These are phyloP conservation scores for Zoanthus gigantus DNA, from an alignment of 92 coral and sea anemone genomes.

Conservation along the genomic window DNA sequence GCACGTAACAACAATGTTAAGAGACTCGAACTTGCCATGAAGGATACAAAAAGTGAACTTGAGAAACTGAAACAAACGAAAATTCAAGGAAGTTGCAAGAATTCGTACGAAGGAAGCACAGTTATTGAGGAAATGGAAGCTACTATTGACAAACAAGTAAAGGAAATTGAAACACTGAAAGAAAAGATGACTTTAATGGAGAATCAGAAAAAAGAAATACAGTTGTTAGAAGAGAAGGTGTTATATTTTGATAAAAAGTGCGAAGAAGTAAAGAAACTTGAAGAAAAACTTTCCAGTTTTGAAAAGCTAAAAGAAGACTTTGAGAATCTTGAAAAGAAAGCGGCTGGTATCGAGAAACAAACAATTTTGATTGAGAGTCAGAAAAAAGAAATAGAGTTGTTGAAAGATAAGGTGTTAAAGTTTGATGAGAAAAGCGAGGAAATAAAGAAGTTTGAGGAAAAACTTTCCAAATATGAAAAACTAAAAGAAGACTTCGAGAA, in stretches of 20 bases:
- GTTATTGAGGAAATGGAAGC: constrained; percentile 62
- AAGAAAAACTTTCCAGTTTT: constrained; percentile 20
- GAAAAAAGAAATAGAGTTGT: constrained; percentile 39
- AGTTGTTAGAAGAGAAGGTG: constrained; percentile 20
- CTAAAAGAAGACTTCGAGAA: constrained; percentile 38
- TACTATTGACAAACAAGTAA: constrained; percentile 60
- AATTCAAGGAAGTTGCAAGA: constrained; percentile 33
- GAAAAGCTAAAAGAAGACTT: constrained; percentile 29
- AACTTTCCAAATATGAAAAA: constrained; percentile 23
- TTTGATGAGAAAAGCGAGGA: constrained; percentile 19
- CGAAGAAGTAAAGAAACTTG: constrained; percentile 1
- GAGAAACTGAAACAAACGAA: constrained; percentile 55
- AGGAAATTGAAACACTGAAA: constrained; percentile 60
- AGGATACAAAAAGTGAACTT: constrained; percentile 63
- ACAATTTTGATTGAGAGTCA: constrained; percentile 41
- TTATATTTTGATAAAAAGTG: constrained; percentile 23
- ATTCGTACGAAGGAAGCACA: constrained; percentile 40
- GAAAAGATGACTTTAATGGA: constrained; percentile 48
- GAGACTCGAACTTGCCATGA: constrained; percentile 77
- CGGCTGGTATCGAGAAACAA: no score
- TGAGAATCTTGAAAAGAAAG: constrained; percentile 15
- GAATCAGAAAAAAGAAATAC: constrained; percentile 38
- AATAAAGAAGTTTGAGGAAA: constrained; percentile 14
- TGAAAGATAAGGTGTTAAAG: constrained; percentile 33
- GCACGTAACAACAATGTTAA: constrained; percentile 80